Percentiles rank a stretch among this genome's conserved stretches.
phyloP scores from a whole-genome alignment of 2,113 vertebrate species.

The Chlorocebus sabaeus region DNA sequence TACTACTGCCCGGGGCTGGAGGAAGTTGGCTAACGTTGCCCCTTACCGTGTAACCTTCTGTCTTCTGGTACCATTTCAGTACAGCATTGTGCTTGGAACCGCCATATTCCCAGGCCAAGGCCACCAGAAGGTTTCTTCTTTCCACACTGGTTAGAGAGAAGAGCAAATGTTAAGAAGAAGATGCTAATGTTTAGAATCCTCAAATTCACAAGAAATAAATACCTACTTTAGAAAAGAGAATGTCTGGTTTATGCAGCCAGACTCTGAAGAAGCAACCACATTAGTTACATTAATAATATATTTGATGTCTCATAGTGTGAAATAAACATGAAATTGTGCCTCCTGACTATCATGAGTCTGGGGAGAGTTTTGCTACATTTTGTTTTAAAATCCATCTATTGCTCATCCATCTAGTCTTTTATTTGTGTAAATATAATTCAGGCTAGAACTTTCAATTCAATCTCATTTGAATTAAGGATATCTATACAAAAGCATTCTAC shows the following conservation, averaged over 20 bases:
- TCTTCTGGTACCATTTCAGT: slow-evolving; percentile 99
- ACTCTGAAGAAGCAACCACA: slow-evolving; percentile 24
- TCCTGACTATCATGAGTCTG: not conserved
- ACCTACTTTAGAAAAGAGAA: not conserved
- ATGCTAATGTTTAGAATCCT: not conserved
- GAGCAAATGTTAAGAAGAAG: slow-evolving; percentile 13
- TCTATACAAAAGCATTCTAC: not conserved
- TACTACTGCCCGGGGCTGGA: not conserved
- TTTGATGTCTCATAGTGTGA: not conserved
- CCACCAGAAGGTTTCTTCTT: slow-evolving; percentile 95
- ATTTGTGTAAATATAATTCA: not conserved
- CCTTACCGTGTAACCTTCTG: slow-evolving; percentile 95
- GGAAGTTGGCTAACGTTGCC: accelerated
- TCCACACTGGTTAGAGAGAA: slow-evolving; percentile 89
- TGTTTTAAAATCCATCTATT: not conserved
- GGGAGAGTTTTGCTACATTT: not conserved
- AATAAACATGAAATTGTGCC: not conserved
- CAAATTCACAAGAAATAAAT: not conserved
- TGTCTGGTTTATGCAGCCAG: not conserved
- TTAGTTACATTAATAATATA: not conserved
- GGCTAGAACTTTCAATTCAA: not conserved
- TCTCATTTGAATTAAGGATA: not conserved
- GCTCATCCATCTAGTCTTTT: not conserved
- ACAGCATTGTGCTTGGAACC: slow-evolving; percentile 97
- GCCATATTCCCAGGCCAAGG: slow-evolving; percentile 94